A percentile compares a stretch with the other conserved stretches of the same genome.
These are phyloP conservation scores for Potorous gilbertii DNA, from an alignment of 2,797 vertebrate genomes.

Conservation along the genomic window DNA sequence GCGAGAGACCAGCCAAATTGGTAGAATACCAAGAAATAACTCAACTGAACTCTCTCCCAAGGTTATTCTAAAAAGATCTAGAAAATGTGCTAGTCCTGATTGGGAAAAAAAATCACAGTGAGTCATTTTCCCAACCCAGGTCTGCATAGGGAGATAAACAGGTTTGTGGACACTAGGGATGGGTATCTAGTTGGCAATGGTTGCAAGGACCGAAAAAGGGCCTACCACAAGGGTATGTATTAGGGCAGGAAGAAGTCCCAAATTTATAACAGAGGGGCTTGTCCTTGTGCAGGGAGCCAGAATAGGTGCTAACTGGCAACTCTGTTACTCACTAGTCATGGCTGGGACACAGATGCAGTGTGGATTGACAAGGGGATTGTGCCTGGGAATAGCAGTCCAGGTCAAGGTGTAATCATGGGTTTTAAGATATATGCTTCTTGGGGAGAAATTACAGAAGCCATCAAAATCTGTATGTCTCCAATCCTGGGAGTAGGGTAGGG, in stretches of 20 bases:
- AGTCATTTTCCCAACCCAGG: neutral
- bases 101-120: neutral
- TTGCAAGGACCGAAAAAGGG: neutral
- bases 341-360: neutral
- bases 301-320: neutral
- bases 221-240: neutral
- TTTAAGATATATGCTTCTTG: neutral
- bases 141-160: neutral
- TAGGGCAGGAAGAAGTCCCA: neutral
- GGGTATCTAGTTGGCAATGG: neutral
- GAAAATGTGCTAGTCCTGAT: too few species aligned
- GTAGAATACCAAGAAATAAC: too few species aligned
- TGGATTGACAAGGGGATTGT: neutral
- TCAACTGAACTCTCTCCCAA: too few species aligned
- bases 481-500: neutral
- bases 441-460: neutral
- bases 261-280: neutral
- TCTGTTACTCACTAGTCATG: neutral
- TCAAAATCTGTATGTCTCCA: neutral
- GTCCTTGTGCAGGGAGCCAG: neutral
- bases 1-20: too few species aligned
- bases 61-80: too few species aligned
- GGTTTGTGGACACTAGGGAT: neutral
- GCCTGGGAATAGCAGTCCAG: neutral
- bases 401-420: neutral